Conservation (phyloP, 1,140 invertebrate species). For the Drosophila asahinai region DNA sequence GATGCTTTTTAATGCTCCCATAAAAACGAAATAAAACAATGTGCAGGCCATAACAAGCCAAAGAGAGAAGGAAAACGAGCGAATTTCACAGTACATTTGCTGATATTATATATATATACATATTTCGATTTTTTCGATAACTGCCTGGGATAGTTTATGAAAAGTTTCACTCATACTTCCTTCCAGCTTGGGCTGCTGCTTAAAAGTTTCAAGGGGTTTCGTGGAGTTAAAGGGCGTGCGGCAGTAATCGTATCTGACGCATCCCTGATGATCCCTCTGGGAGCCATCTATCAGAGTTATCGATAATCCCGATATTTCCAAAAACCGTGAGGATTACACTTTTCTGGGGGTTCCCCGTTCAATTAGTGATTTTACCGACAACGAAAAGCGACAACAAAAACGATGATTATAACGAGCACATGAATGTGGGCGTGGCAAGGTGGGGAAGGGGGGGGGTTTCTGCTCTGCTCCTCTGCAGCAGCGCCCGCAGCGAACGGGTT, state of each 20-base stretch:
- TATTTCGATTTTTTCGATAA: constrained; percentile 11
- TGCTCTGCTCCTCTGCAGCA: constrained; percentile 1
- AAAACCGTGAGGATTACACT: background rate
- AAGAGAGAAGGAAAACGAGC: constrained; percentile 3
- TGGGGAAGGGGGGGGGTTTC: background rate
- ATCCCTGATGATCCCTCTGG: background rate
- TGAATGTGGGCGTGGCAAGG: constrained; percentile 7
- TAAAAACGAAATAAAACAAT: constrained; percentile 22
- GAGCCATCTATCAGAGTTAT: constrained; percentile 20
- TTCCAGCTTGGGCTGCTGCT: background rate
- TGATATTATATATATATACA: constrained; percentile 15
- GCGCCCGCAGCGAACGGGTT: constrained; percentile 14
- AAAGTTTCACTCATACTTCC: constrained; percentile 6
- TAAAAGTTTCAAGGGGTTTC: background rate
- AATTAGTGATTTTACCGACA: constrained; percentile 49
- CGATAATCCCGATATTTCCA: constrained; percentile 11
- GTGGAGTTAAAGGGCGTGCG: background rate
- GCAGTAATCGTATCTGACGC: background rate
- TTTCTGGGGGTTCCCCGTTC: constrained; percentile 23
- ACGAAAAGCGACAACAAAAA: background rate
- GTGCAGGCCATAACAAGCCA: constrained; percentile 13
- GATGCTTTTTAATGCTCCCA: constrained; percentile 64
- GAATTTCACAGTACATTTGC: constrained; percentile 44
- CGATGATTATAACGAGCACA: constrained; percentile 29
- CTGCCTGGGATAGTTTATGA: constrained; percentile 23